Conservation (phyloP, 1,140 invertebrate genomes). For the Acyrthosiphon pisum region DNA sequence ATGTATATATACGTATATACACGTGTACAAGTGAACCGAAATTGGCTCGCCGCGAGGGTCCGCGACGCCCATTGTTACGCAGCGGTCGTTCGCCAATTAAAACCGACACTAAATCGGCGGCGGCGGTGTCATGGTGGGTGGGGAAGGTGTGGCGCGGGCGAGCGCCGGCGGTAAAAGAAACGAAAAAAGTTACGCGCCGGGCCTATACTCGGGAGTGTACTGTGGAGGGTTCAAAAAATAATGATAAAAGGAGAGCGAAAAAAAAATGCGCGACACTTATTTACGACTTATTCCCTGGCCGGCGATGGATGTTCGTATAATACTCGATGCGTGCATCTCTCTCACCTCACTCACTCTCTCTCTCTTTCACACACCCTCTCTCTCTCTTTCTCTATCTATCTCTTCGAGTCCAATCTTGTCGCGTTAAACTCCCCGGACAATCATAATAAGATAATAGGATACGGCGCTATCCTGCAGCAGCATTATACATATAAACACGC, state of each 20-base stretch:
- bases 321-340: background rate
- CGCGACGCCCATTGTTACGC: slow-evolving; percentile 18
- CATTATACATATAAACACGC: background rate
- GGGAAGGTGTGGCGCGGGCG: too few species aligned
- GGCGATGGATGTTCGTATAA: slow-evolving; percentile 33
- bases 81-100: slow-evolving; percentile 27
- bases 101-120: slow-evolving; percentile 13
- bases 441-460: slow-evolving; percentile 57
- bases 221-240: background rate
- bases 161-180: background rate
- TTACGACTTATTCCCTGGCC: slow-evolving; percentile 56
- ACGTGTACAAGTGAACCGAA: background rate
- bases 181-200: slow-evolving; percentile 1
- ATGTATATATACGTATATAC: background rate
- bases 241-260: background rate
- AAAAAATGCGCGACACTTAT: slow-evolving; percentile 35
- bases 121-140: background rate
- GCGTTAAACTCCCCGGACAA: slow-evolving; percentile 55
- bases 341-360: background rate
- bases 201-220: background rate
- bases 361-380: background rate
- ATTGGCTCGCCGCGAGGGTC: slow-evolving; percentile 19
- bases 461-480: background rate
- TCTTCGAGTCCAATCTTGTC: slow-evolving; percentile 47
- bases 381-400: background rate